Percentiles rank a stretch among this genome's conserved stretches.
These are phyloP conservation scores for Drosophila paulistorum DNA, from an alignment of 1,140 invertebrate genomes.

Conservation along the genomic window DNA sequence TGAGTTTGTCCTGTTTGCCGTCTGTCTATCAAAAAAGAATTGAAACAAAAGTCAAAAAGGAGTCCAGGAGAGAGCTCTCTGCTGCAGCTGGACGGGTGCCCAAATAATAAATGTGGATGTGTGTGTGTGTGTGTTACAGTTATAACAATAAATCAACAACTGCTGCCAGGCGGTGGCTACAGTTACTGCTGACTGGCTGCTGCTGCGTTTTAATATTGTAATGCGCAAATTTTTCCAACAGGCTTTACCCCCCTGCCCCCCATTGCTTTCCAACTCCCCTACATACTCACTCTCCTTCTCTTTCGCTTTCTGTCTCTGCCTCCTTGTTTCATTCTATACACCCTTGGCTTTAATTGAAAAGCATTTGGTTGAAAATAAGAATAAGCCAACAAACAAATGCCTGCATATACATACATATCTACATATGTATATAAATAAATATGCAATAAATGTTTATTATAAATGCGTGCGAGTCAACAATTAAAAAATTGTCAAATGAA, in stretches of 20 bases:
- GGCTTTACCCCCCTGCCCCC: conserved; percentile 25
- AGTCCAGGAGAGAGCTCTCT: conserved; percentile 28
- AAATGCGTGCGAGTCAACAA: conserved; percentile 45
- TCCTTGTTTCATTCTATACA: not conserved
- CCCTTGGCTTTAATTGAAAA: conserved; percentile 65
- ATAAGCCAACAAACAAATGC: conserved; percentile 11
- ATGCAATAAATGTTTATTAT: conserved; percentile 46
- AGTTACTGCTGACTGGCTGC: conserved; percentile 54
- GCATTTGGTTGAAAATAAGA: conserved; percentile 49
- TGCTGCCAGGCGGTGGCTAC: conserved; percentile 56
- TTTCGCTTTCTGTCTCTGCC: conserved; percentile 1
- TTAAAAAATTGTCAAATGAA: conserved; percentile 54
- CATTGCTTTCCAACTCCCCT: too few species aligned
- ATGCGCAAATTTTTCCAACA: conserved; percentile 69
- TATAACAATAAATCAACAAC: conserved; percentile 80
- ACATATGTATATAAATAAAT: not conserved
- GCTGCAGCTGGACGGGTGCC: conserved; percentile 34
- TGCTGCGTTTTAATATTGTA: conserved; percentile 76
- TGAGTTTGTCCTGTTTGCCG: conserved; percentile 67
- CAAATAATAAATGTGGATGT: conserved; percentile 41
- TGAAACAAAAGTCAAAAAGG: conserved; percentile 74
- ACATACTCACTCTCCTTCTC: not conserved
- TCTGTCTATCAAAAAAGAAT: conserved; percentile 76
- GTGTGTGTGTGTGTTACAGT: conserved; percentile 55
- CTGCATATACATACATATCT: not conserved